Conservation (phyloP, 1,140 invertebrate species). For the Drosophila athabasca region DNA sequence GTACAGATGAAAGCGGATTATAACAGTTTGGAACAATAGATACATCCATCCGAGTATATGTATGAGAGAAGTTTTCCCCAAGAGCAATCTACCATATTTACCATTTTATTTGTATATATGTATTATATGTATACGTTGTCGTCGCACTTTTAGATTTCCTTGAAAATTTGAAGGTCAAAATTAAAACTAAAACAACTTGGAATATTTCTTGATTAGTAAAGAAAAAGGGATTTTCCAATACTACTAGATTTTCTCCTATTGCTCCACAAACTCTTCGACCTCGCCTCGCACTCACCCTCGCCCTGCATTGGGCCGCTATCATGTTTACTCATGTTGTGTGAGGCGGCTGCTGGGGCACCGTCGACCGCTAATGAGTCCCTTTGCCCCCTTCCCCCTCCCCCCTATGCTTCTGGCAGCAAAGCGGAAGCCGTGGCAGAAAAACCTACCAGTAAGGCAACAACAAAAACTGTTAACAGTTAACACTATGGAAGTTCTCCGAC, state of each 20-base stretch:
- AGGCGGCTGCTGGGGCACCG: slow-evolving; percentile 22
- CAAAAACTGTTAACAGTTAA: slow-evolving; percentile 56
- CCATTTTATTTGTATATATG: too few species aligned
- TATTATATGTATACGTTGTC: too few species aligned
- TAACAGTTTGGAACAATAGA: not conserved
- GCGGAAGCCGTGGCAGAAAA: slow-evolving; percentile 46
- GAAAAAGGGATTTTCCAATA: too few species aligned
- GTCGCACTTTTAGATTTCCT: too few species aligned
- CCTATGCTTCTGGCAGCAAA: slow-evolving; percentile 10
- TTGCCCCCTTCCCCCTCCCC: too few species aligned
- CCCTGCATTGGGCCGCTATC: slow-evolving; percentile 14
- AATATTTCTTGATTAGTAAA: too few species aligned
- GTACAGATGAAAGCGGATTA: slow-evolving; percentile 13
- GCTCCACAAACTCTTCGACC: not conserved
- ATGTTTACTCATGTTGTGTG: slow-evolving; percentile 25
- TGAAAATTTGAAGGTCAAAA: too few species aligned
- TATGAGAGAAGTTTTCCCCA: not conserved
- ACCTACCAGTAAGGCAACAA: not conserved
- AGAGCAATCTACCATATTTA: not conserved
- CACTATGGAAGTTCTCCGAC: slow-evolving; percentile 12
- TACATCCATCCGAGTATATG: too few species aligned
- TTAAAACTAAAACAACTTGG: too few species aligned
- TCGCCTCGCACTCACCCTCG: slow-evolving; percentile 3
- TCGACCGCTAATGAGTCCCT: slow-evolving; percentile 36
- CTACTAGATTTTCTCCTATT: too few species aligned